These are phyloP conservation scores for Magallana nippona DNA, from an alignment of 2,888 invertebrate species.

Conservation along the genomic window DNA sequence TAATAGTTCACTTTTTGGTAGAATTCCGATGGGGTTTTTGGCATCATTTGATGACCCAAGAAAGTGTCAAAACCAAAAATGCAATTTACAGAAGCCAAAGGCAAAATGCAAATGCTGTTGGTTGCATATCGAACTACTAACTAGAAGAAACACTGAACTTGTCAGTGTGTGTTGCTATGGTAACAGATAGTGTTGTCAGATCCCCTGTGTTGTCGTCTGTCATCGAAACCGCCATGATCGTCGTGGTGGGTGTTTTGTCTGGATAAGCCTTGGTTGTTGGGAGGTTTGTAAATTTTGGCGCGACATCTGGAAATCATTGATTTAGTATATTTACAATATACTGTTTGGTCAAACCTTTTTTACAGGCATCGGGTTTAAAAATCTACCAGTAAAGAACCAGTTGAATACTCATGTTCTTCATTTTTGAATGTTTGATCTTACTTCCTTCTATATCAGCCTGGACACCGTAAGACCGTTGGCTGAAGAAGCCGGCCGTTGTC, in stretches of 20 bases:
- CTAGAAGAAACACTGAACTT: slow-evolving; percentile 5
- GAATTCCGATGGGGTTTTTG: too few relatives aligned
- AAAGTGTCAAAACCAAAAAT: too few relatives aligned
- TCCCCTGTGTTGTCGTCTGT: slow-evolving; percentile 53
- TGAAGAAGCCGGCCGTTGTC: slow-evolving; percentile 17
- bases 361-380: not conserved
- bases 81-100: too few relatives aligned
- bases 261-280: not conserved
- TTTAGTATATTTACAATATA: not conserved
- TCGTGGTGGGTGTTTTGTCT: slow-evolving; percentile 4
- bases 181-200: slow-evolving; percentile 46
- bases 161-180: slow-evolving; percentile 2
- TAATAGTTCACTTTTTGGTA: not conserved
- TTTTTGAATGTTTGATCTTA: not conserved
- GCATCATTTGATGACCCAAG: too few relatives aligned
- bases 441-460: slow-evolving; percentile 28
- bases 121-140: too few relatives aligned
- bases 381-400: too few relatives aligned
- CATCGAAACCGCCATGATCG: slow-evolving; percentile 24
- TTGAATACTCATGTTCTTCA: not conserved
- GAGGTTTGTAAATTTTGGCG: slow-evolving; percentile 42
- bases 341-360: not conserved
- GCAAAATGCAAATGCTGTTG: too few relatives aligned
- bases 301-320: slow-evolving; percentile 26
- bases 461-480: slow-evolving; percentile 38